Percentiles rank a stretch among this genome's conserved stretches.
phyloP scores from a whole-genome alignment of 2,113 vertebrate genomes.

The Tragulus kanchil region DNA sequence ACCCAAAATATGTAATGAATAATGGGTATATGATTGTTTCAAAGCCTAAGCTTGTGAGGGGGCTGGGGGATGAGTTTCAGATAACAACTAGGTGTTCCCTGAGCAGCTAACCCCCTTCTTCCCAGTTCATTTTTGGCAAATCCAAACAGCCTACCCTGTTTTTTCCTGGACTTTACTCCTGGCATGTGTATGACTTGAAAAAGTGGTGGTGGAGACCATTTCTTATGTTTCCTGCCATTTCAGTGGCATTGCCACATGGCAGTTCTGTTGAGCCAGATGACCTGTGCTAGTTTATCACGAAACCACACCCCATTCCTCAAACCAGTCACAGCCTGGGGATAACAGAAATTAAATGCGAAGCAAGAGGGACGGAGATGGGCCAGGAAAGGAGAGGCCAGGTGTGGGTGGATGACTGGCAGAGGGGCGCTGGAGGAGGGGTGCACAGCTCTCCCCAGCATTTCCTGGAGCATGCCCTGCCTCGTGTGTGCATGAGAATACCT shows the following conservation, averaged over 20 bases:
- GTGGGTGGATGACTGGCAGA: neutral
- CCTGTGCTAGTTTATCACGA: neutral
- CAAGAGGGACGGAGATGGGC: neutral
- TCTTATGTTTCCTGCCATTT: too few species aligned
- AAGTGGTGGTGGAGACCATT: neutral
- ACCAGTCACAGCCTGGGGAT: neutral
- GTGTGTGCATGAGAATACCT: neutral
- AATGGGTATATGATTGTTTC: neutral
- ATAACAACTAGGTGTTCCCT: neutral
- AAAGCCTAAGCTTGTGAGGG: neutral
- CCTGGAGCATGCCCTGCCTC: neutral
- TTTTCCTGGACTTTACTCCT: neutral
- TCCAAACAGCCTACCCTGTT: neutral
- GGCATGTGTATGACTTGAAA: neutral
- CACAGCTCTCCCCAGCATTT: neutral
- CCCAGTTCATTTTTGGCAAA: neutral
- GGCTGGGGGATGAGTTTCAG: neutral
- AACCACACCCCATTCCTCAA: neutral
- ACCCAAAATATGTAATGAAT: neutral
- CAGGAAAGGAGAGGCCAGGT: neutral
- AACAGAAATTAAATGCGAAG: conserved; percentile 1
- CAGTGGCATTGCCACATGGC: fast-evolving
- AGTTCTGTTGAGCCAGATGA: neutral
- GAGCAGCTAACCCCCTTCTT: neutral
- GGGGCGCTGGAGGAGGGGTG: neutral